Percentiles rank a stretch among this genome's conserved stretches.
phyloP scores from a whole-genome alignment of 2,113 vertebrate genomes.

The Hyperopisus bebe region DNA sequence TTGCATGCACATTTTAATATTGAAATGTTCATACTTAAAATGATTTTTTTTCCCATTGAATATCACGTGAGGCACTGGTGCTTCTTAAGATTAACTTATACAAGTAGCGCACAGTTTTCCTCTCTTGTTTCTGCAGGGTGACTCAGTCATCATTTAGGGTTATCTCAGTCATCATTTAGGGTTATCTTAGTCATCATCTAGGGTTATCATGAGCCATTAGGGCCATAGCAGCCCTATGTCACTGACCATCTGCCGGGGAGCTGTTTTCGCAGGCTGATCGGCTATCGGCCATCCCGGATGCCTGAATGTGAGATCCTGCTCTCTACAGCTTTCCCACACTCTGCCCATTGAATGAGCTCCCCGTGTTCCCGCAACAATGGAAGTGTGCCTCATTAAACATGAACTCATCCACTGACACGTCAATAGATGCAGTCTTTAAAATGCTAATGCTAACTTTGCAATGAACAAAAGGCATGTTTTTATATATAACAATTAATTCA shows the following conservation, averaged over 20 bases:
- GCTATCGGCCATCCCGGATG: background rate
- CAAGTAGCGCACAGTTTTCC: background rate
- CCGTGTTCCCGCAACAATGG: background rate
- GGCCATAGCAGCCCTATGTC: background rate
- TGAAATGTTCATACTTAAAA: background rate
- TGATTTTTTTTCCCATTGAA: background rate
- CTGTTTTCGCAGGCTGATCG: background rate
- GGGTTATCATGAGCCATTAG: background rate
- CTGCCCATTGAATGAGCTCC: background rate
- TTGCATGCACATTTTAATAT: background rate
- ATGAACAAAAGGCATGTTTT: background rate
- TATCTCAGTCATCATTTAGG: too few relatives aligned
- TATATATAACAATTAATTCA: background rate
- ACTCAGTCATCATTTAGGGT: background rate
- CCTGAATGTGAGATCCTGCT: background rate
- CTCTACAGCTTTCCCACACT: slow-evolving; percentile 13
- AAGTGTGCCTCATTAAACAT: background rate
- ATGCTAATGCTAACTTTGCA: background rate
- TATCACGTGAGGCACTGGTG: background rate
- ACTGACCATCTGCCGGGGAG: background rate
- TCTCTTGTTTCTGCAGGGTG: background rate
- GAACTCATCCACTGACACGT: background rate
- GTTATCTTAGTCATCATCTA: background rate
- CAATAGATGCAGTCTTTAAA: background rate
- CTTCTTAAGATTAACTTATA: too few relatives aligned